A percentile compares a stretch with the other conserved stretches of the same genome.
Evolutionary conservation across 2,113 vertebrate species (phyloP).

Genomic region (Calyptommatus sinebrachiatus): DNA sequence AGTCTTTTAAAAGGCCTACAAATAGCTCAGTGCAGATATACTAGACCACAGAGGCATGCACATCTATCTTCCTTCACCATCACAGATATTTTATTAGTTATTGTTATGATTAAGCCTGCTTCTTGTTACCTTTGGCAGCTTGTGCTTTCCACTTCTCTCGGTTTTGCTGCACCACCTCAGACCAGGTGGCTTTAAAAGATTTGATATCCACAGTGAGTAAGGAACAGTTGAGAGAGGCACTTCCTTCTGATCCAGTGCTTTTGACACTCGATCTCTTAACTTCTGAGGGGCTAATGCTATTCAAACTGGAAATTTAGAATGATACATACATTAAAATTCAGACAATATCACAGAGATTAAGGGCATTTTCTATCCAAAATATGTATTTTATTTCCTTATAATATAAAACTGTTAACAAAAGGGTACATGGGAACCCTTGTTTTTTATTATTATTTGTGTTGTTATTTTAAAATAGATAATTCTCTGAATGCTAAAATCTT

Average conservation of each 20-base stretch:
- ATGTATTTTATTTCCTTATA: background rate
- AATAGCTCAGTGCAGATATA: too few species aligned
- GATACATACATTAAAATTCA: background rate
- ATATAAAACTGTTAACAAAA: too few species aligned
- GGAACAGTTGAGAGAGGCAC: conserved; percentile 81
- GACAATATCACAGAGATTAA: background rate
- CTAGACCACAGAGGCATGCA: too few species aligned
- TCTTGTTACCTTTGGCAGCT: conserved; percentile 87
- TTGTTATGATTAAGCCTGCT: conserved; percentile 3
- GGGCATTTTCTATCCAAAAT: background rate
- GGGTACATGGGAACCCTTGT: too few species aligned
- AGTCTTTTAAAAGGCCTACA: too few species aligned
- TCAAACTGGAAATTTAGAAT: conserved; percentile 73
- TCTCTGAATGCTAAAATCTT: too few species aligned
- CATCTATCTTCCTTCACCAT: too few species aligned
- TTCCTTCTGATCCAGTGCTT: conserved; percentile 85
- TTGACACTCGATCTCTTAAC: conserved; percentile 84
- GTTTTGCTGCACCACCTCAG: conserved; percentile 89
- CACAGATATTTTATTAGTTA: conserved; percentile 1
- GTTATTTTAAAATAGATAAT: too few species aligned
- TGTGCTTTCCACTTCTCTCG: conserved; percentile 92
- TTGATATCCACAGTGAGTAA: conserved; percentile 91
- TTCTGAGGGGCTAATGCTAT: conserved; percentile 84
- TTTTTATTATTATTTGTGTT: too few species aligned
- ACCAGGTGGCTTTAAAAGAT: conserved; percentile 91